Conservation (phyloP, 2,888 invertebrate species). For the Scelioninae gen. 1 region DNA sequence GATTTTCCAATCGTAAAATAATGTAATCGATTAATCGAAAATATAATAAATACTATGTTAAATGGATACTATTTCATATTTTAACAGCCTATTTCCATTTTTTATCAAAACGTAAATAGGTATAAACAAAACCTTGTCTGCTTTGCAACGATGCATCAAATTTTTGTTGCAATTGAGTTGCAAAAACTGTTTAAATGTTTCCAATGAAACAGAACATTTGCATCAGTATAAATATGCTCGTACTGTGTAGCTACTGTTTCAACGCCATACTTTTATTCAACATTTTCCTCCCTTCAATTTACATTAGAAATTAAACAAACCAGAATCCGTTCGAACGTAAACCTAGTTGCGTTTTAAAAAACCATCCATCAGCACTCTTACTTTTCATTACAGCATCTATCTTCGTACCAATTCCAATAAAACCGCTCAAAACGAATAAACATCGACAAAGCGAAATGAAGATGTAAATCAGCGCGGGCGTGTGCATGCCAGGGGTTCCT, state of each 20-base stretch:
- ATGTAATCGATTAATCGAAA: too few relatives aligned
- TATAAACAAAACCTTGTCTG: too few relatives aligned
- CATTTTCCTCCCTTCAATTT: conserved; percentile 20
- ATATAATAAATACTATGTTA: too few relatives aligned
- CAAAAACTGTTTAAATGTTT: too few relatives aligned
- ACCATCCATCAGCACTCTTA: conserved; percentile 29
- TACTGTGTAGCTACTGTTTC: not conserved
- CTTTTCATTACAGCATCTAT: conserved; percentile 47
- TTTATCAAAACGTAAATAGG: too few relatives aligned
- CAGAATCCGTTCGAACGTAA: not conserved
- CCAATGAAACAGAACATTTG: too few relatives aligned
- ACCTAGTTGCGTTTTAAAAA: conserved; percentile 22
- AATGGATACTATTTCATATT: too few relatives aligned
- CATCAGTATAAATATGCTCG: too few relatives aligned
- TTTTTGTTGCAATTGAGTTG: too few relatives aligned
- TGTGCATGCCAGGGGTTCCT: conserved; percentile 1
- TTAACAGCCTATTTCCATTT: too few relatives aligned
- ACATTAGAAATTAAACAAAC: conserved; percentile 30
- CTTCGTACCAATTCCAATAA: conserved; percentile 36
- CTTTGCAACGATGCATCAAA: too few relatives aligned
- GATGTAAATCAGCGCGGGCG: conserved; percentile 42
- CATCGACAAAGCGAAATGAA: conserved; percentile 44
- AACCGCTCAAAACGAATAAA: conserved; percentile 51
- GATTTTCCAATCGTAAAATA: too few relatives aligned
- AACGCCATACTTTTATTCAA: conserved; percentile 10